phyloP scores from a whole-genome alignment of 1,140 invertebrate species.

The Musca domestica region DNA sequence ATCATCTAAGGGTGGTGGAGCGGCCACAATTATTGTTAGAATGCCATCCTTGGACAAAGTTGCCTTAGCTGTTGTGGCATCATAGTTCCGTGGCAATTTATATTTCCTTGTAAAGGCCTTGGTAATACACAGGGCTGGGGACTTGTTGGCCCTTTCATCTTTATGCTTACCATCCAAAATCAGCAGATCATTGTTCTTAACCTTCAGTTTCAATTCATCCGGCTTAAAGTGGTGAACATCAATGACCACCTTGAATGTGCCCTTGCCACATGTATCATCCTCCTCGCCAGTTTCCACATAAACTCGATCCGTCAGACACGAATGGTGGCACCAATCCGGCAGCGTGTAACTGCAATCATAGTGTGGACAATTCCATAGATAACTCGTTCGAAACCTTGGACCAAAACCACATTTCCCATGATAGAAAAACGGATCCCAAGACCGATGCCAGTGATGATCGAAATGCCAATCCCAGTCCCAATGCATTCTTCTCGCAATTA shows the following conservation, averaged over 20 bases:
- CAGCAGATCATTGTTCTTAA: slow-evolving; percentile 45
- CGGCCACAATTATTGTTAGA: slow-evolving; percentile 48
- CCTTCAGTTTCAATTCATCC: slow-evolving; percentile 43
- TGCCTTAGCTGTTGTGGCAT: slow-evolving; percentile 44
- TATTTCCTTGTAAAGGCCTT: slow-evolving; percentile 44
- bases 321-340: slow-evolving; percentile 47
- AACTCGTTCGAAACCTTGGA: slow-evolving; percentile 42
- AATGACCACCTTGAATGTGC: slow-evolving; percentile 47
- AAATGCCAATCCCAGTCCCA: slow-evolving; percentile 40
- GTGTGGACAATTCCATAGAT: slow-evolving; percentile 44
- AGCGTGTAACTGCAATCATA: slow-evolving; percentile 40
- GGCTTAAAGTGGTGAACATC: slow-evolving; percentile 49
- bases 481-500: slow-evolving; percentile 38
- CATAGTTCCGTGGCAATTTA: slow-evolving; percentile 48
- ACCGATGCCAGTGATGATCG: slow-evolving; percentile 30
- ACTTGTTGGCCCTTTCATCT: slow-evolving; percentile 43
- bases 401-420: slow-evolving; percentile 39
- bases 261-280: slow-evolving; percentile 38
- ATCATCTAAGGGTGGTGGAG: slow-evolving; percentile 48
- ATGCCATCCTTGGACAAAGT: slow-evolving; percentile 50
- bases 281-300: slow-evolving; percentile 45
- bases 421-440: slow-evolving; percentile 29
- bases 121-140: slow-evolving; percentile 41
- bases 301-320: slow-evolving; percentile 43
- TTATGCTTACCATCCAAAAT: slow-evolving; percentile 44